Evolutionary conservation across 2,888 invertebrate genomes (phyloP).

Genomic region (Xanthia togata): DNA sequence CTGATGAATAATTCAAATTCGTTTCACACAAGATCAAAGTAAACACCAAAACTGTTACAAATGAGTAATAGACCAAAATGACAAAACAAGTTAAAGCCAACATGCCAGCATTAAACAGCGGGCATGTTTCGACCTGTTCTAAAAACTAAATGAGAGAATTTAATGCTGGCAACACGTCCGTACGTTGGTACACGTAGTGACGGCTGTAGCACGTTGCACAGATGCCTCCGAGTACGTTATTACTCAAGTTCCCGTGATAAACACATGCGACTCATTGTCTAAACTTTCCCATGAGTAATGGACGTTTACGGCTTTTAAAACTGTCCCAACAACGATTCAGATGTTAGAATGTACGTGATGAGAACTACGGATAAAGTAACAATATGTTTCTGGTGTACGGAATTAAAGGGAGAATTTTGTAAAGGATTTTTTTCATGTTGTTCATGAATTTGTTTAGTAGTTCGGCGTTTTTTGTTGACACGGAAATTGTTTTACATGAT

Average conservation of each 20-base stretch:
- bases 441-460: conserved; percentile 4
- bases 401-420: conserved; percentile 28
- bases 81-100: conserved; percentile 56
- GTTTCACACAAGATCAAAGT: conserved; percentile 22
- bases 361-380: conserved; percentile 42
- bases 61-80: conserved; percentile 40
- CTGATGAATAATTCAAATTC: conserved; percentile 17
- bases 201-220: conserved; percentile 51
- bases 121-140: conserved; percentile 45
- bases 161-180: conserved; percentile 49
- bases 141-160: conserved; percentile 65
- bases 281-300: conserved; percentile 77
- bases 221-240: conserved; percentile 68
- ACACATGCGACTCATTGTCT: conserved; percentile 76
- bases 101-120: conserved; percentile 34
- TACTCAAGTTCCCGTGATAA: conserved; percentile 74
- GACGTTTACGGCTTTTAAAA: conserved; percentile 69
- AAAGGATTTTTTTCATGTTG: conserved; percentile 6
- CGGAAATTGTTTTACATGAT: background rate
- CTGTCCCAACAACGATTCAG: conserved; percentile 58
- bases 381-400: conserved; percentile 23
- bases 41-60: conserved; percentile 45
- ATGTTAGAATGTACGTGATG: conserved; percentile 57
- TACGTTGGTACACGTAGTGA: conserved; percentile 38
- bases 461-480: background rate